Evolutionary conservation across 2,888 invertebrate species (phyloP), one percentile per base, ranked within the genome.

Genomic region (Anthrax anthrax): DNA sequence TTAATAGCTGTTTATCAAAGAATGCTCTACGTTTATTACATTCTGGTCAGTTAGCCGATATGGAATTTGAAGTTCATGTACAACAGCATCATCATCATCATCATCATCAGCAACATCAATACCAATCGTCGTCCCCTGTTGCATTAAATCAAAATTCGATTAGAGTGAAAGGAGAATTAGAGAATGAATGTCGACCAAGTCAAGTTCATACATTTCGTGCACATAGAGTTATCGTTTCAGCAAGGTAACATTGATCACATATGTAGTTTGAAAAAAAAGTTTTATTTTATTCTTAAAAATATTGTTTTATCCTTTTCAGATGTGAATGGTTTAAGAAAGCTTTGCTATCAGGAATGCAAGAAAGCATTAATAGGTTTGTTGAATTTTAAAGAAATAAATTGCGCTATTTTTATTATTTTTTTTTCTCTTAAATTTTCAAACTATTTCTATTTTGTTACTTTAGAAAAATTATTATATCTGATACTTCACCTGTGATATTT

Each of bases 321-420:
- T 81, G 80, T 63, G 78, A 80, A 59, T 81, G 80, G 80, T 80
- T 81, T 59, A 69, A 78, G 42, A 68, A 80, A 54, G 81, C 81
- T 2, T 62, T 81, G 16, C 69, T 78, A 39, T 80, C 79, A 42
- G 81, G 81, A 43, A 81, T 81, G 81, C 71, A 76, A 56, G 81
- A 81, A 64, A 75, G 78, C 19, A 80, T 81, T 52, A 76, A 78
- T 58, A 77, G 75, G 78, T 78, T 60, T 55, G 61, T 55, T 34
- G 5, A 14, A 10, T 34, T 34, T 14, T 2, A 2, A 27, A 8
- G 9, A 4, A n/a, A n/a, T n/a, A n/a, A n/a, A n/a, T n/a, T n/a
- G n/a, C n/a, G n/a, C n/a, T n/a, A n/a, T n/a, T n/a, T n/a, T n/a
- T 12, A 14, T 34, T 34, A 14, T 4, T 9, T 34, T 14, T 12